Base-by-base conservation (phyloP, 2,888 invertebrate species). In the Lissocephala sabroskyi region DNA sequence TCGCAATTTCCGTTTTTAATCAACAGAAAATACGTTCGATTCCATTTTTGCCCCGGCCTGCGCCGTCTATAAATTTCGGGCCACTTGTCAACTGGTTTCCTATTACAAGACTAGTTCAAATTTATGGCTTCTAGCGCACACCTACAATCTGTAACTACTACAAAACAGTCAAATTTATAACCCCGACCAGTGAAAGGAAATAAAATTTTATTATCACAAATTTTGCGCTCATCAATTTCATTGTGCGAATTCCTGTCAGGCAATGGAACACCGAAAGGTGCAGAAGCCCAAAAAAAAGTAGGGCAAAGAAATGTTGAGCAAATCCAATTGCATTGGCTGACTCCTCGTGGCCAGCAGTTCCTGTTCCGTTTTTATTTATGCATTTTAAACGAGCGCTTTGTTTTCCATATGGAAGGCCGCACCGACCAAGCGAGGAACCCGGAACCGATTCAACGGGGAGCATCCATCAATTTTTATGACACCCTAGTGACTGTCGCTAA, bases 391-490 rank as follows among this genome's bases (percentile, higher is more conserved):
- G 16, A 41, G 17, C 39, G 29, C 9, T 10, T 36, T 14, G 17
- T 35, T 35, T 35, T 16, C 41, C 28, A 16, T 41, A 16, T 28
- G 39, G 19, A n/a, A n/a, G n/a, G n/a, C n/a, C n/a, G n/a, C n/a
- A n/a, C n/a, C n/a, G n/a, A n/a, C n/a, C n/a, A n/a, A 9, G 14
- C 4, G 16, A 36, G 5, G 6, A 14, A 16, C 6, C 41, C 29
- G n/a, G 9, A 6, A 37, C 18, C 44, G 18, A 28, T 40, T 23
- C 23, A 23, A 3, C 23, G 11, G 33, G 30, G 36, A 23, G 53
- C 62, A 74, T 74, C 55, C 65, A 71, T 71, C 70, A 71, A 74
- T 61, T 71, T 71, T 71, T 74, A 71, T 70, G 67, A 65, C 43
- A 55, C 75, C 62, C 70, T 52, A 57, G 75, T 59, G 75, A 59